These are phyloP conservation scores for Troides aeacus DNA, from an alignment of 2,888 invertebrate species.

Conservation along the genomic window DNA sequence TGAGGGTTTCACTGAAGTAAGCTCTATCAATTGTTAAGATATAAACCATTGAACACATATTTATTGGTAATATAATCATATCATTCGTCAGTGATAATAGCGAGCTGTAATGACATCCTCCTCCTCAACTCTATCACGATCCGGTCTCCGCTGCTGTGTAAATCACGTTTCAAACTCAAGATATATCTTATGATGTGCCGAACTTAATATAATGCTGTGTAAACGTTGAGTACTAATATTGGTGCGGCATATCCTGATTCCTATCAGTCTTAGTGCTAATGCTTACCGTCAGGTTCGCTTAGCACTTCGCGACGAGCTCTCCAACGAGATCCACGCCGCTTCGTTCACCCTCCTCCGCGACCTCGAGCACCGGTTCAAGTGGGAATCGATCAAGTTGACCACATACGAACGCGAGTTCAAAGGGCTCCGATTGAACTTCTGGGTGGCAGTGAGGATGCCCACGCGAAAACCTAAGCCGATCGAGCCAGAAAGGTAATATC, in stretches of 20 bases:
- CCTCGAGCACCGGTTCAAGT: conserved; percentile 54
- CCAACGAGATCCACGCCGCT: conserved; percentile 62
- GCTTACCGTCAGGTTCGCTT: conserved; percentile 52
- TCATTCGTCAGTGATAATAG: too few species aligned
- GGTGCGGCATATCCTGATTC: too few species aligned
- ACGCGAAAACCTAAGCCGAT: conserved; percentile 55
- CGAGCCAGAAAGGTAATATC: conserved; percentile 59
- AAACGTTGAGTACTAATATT: too few species aligned
- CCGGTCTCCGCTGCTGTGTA: too few species aligned
- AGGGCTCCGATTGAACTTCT: conserved; percentile 57
- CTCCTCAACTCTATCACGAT: too few species aligned
- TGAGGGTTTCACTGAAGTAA: conserved; percentile 71
- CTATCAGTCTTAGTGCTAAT: background rate
- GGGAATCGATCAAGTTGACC: conserved; percentile 57
- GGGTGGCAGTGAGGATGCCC: conserved; percentile 69
- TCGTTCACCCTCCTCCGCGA: conserved; percentile 67
- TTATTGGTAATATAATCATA: too few species aligned
- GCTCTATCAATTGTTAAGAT: conserved; percentile 5
- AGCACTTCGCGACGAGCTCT: conserved; percentile 58
- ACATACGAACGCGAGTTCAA: conserved; percentile 62
- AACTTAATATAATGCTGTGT: too few species aligned
- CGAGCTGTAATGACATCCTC: too few species aligned
- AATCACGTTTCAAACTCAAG: too few species aligned
- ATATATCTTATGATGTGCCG: too few species aligned
- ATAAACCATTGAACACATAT: too few species aligned